Conservation (phyloP, 2,888 invertebrate genomes). For the Leptopilina syphax region DNA sequence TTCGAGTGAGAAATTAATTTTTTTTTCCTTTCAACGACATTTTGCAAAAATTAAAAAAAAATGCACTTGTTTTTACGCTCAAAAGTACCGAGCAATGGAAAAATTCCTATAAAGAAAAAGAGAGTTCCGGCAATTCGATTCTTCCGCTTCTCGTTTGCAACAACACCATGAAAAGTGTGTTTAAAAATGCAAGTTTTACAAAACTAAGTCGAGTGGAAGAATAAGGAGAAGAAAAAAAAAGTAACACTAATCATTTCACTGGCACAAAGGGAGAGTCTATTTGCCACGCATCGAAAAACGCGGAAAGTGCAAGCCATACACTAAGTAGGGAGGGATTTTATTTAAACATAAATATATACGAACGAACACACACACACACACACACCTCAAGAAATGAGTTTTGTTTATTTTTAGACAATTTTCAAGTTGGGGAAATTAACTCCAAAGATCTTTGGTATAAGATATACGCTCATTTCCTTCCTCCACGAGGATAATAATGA, state of each 20-base stretch:
- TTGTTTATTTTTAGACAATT: constrained; percentile 9
- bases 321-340: too few species aligned
- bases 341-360: too few species aligned
- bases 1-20: too few species aligned
- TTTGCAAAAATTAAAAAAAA: too few species aligned
- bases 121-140: constrained; percentile 35
- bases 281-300: constrained; percentile 29
- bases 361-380: too few species aligned
- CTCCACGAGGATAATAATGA: constrained; percentile 24
- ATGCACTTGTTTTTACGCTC: neutral
- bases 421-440: neutral
- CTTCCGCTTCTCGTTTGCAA: constrained; percentile 29
- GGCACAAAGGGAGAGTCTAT: constrained; percentile 33
- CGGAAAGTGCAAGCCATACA: constrained; percentile 24
- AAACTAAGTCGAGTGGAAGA: neutral
- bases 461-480: constrained; percentile 5
- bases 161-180: constrained; percentile 2
- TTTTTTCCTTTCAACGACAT: neutral
- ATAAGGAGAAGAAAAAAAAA: neutral
- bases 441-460: neutral
- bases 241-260: constrained; percentile 26
- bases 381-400: neutral
- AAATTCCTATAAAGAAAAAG: neutral
- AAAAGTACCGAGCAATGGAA: constrained; percentile 26
- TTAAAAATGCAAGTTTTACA: constrained; percentile 27